phyloP scores from a whole-genome alignment of 1,140 invertebrate species.

The Tetramorium parvispinum region DNA sequence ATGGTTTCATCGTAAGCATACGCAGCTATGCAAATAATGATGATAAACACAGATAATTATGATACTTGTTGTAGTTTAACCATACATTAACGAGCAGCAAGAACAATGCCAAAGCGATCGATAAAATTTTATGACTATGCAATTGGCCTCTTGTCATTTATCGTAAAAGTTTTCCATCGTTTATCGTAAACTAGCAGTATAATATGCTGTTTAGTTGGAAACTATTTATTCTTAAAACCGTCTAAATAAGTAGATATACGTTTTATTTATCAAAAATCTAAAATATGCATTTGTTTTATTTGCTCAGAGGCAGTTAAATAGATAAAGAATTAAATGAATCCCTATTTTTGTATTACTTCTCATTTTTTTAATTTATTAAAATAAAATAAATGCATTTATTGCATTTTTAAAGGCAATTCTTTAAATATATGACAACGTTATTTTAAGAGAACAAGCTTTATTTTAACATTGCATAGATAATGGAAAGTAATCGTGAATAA shows the following conservation, averaged over 20 bases:
- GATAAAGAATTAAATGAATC: neutral
- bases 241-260: neutral
- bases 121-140: constrained; percentile 21
- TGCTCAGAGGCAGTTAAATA: neutral
- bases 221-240: neutral
- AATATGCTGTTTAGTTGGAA: neutral
- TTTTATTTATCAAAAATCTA: neutral
- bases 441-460: neutral
- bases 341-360: neutral
- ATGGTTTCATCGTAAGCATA: neutral
- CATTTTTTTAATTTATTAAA: neutral
- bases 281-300: neutral
- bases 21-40: neutral
- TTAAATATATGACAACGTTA: neutral
- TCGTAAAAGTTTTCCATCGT: neutral
- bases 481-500: constrained; percentile 3
- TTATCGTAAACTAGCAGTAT: neutral
- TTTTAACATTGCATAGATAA: neutral
- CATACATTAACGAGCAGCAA: constrained; percentile 11
- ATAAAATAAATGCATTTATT: neutral
- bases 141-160: neutral
- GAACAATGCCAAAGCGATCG: constrained; percentile 20
- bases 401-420: neutral
- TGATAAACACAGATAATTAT: constrained; percentile 22
- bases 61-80: neutral